Evolutionary conservation across 2,797 vertebrate species (phyloP), one percentile per base, ranked within the genome.

Genomic region (Myripristis murdjan): DNA sequence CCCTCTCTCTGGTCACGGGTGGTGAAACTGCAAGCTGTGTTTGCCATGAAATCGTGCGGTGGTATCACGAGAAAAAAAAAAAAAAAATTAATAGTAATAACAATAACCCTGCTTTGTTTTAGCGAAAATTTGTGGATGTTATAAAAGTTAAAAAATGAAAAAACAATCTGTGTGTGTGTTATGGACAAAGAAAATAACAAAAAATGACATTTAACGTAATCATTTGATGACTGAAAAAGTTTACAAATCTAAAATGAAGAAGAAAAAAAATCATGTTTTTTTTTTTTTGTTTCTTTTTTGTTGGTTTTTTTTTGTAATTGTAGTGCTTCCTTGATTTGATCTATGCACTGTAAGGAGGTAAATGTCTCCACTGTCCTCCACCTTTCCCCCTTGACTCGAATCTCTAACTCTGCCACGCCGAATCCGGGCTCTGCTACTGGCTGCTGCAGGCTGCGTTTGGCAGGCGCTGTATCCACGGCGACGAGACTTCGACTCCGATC

Each of bases 281-380:
- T 85, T 77, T 59, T 82, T 89, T 89, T 12, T 51, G 53, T 43
- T 90, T 24, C 23, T 24, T 43, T 90, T n/a, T n/a, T n/a, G n/a
- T n/a, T n/a, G n/a, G n/a, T n/a, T n/a, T n/a, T n/a, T n/a, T n/a
- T n/a, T 93, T 93, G 91, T 93, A 94, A 94, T 89, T 94, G 92
- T 95, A 97, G 95, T 97, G 97, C 97, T 99, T 99, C 97, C 97
- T 97, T 97, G 94, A 96, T 97, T 97, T 97, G 93, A 98, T 97
- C 98, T 99, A 98, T 98, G 98, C 98, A 99, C 96, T 97, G 90
- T 97, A 93, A 86, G 93, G 96, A 96, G 96, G 95, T 93, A 93
- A 92, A 95, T 90, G 82, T 84, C 91, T 89, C 87, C 78, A 75
- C 85, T 85, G 84, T 72, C 86, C 88, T 79, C 81, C 81, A 75